Percentiles rank a stretch among this genome's conserved stretches.
phyloP scores from a whole-genome alignment of 1,140 invertebrate genomes.

The Pseudomyrmex concolor region DNA sequence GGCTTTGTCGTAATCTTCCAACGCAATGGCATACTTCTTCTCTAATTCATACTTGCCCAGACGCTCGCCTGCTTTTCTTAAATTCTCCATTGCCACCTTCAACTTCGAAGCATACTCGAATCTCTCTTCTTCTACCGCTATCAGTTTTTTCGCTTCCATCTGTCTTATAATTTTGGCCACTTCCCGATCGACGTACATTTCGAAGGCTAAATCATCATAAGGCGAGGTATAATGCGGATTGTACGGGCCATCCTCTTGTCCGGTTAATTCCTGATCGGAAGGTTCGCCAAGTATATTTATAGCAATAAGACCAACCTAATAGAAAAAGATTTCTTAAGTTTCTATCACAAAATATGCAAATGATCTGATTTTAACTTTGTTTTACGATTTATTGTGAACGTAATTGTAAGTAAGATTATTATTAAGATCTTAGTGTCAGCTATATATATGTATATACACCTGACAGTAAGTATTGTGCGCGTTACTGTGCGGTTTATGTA shows the following conservation, averaged over 20 bases:
- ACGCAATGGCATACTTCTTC: slow-evolving; percentile 95
- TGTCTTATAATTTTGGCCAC: slow-evolving; percentile 94
- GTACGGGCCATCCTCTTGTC: slow-evolving; percentile 81
- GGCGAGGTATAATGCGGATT: slow-evolving; percentile 91
- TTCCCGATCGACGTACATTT: slow-evolving; percentile 98
- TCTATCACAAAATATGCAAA: background rate
- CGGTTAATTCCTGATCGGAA: slow-evolving; percentile 71
- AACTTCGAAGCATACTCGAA: slow-evolving; percentile 96
- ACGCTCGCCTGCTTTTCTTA: slow-evolving; percentile 94
- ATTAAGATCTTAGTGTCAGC: too few species aligned
- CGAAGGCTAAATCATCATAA: slow-evolving; percentile 97
- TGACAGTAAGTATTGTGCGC: slow-evolving; percentile 92
- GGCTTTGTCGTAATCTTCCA: slow-evolving; percentile 96
- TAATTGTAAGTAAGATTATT: too few species aligned
- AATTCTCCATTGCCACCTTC: slow-evolving; percentile 92
- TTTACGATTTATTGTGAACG: background rate
- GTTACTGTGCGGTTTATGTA: slow-evolving; percentile 93
- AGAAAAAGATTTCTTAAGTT: slow-evolving; percentile 32
- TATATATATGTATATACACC: slow-evolving; percentile 84
- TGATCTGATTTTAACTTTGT: background rate
- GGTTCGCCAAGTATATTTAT: slow-evolving; percentile 91
- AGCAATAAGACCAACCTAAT: slow-evolving; percentile 90
- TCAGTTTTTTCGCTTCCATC: slow-evolving; percentile 94
- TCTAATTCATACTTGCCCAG: slow-evolving; percentile 96
- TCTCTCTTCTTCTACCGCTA: slow-evolving; percentile 93